phyloP scores from a whole-genome alignment of 2,113 vertebrate genomes.

The Macquaria australasica region DNA sequence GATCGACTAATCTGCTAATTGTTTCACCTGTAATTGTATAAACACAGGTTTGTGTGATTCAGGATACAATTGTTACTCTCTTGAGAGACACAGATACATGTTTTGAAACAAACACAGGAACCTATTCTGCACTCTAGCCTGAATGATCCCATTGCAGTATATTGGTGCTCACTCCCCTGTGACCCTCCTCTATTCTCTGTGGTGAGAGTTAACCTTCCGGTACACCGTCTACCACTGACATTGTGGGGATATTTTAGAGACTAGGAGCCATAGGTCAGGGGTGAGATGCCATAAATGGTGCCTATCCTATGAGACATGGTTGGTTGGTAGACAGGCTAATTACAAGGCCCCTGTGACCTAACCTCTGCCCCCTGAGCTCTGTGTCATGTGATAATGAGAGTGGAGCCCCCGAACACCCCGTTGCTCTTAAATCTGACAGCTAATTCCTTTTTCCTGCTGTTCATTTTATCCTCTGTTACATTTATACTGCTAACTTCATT shows the following conservation, averaged over 20 bases:
- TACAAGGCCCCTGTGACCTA: constrained; percentile 75
- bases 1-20: neutral
- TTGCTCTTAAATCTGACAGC: neutral
- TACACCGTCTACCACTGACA: constrained; percentile 34
- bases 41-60: neutral
- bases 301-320: constrained; percentile 64
- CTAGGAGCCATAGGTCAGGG: constrained; percentile 74
- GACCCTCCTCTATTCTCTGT: constrained; percentile 17
- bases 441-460: neutral
- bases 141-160: constrained; percentile 28
- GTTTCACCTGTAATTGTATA: neutral
- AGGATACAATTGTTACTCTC: neutral
- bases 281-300: constrained; percentile 80
- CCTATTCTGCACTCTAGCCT: neutral
- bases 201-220: constrained; percentile 59
- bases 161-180: neutral
- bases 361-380: constrained; percentile 75
- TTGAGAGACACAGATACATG: neutral
- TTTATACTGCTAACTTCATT: neutral
- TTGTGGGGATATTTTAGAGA: constrained; percentile 69
- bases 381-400: constrained; percentile 61
- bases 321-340: constrained; percentile 73
- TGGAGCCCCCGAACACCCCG: neutral
- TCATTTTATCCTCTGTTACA: neutral
- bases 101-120: constrained; percentile 33